Evolutionary conservation across 2,113 vertebrate species (phyloP), one percentile per base, ranked within the genome.

Genomic region (Hipposideros armiger): DNA sequence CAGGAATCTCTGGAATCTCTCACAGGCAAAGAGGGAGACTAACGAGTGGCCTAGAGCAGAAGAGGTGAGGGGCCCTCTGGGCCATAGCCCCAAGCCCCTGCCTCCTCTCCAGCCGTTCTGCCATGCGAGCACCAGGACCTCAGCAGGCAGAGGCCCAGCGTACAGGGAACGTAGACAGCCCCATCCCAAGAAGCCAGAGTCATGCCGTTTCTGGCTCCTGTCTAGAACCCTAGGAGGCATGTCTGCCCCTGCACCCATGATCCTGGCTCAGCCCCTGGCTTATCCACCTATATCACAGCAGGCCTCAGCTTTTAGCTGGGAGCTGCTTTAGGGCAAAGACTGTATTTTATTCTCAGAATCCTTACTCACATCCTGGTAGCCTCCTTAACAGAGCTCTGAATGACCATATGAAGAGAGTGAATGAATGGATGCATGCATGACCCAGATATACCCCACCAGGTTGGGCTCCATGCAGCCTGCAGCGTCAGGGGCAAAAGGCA

Each of bases 1-100:
- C 26, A 7, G 66, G 17, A 30, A 26, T 30, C 72, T 77, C 83
- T 7, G 13, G 19, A 3, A 9, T n/a, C 47, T 74, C n/a, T 52
- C 42, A 81, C 17, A n/a, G 78, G 36, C 62, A 91, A 96, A 96
- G 10, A 76, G 58, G 58, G 72, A 54, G 70, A 16, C 32, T 28
- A n/a, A 74, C 26, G 54, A 36, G n/a, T 13, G 3, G 11, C 54
- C 40, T 56, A 77, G 42, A 56, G 54, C 45, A 76, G 64, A 74
- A 28, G 2, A 32, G 20, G 64, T 7, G 0, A 67, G n/a, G 40
- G 47, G 36, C 4, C 17, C 54, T n/a, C 74, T 40, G 30, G 85
- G 24, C 24, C 64, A 69, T 2, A 73, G 58, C 28, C 40, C 52
- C 58, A 67, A 32, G 16, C 7, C 42, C 40, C 30, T 15, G 7